These are phyloP conservation scores for Sclerurus mexicanus DNA, from an alignment of 2,113 vertebrate genomes.

Conservation along the genomic window DNA sequence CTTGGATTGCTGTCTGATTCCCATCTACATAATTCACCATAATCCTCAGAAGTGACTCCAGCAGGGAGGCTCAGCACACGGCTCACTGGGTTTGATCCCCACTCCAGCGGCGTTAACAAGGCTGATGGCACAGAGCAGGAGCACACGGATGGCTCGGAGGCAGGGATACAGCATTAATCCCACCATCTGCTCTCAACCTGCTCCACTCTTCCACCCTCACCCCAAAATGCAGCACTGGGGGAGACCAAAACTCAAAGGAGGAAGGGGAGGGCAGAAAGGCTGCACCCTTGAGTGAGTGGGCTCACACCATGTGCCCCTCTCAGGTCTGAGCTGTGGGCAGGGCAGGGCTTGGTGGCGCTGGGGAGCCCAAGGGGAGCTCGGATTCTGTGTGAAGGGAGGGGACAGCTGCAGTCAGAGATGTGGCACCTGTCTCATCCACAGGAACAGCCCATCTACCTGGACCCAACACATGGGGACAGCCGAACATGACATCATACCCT, in stretches of 20 bases:
- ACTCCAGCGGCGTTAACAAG: not conserved
- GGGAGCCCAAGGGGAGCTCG: too few relatives aligned
- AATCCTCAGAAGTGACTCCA: conserved; percentile 1
- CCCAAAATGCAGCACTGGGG: not conserved
- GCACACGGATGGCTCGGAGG: not conserved
- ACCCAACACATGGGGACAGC: not conserved
- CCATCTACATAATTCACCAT: conserved; percentile 47
- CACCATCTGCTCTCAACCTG: not conserved
- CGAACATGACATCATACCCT: rapidly evolving
- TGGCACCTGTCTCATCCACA: not conserved
- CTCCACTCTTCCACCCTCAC: not conserved
- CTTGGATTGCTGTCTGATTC: conserved; percentile 35
- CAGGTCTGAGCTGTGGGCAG: rapidly evolving
- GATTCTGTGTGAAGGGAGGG: not conserved
- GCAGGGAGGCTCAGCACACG: not conserved
- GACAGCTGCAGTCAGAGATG: not conserved
- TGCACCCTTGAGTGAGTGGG: rapidly evolving
- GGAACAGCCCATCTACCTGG: not conserved
- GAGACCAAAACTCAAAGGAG: not conserved
- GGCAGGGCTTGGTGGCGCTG: rapidly evolving
- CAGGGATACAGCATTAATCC: not conserved
- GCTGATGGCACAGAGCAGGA: conserved; percentile 3
- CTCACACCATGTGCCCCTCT: rapidly evolving
- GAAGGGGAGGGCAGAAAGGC: not conserved
- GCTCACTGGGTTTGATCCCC: conserved; percentile 32